Base-by-base conservation (phyloP, 1,140 invertebrate genomes). In the Vanessa tameamea region DNA sequence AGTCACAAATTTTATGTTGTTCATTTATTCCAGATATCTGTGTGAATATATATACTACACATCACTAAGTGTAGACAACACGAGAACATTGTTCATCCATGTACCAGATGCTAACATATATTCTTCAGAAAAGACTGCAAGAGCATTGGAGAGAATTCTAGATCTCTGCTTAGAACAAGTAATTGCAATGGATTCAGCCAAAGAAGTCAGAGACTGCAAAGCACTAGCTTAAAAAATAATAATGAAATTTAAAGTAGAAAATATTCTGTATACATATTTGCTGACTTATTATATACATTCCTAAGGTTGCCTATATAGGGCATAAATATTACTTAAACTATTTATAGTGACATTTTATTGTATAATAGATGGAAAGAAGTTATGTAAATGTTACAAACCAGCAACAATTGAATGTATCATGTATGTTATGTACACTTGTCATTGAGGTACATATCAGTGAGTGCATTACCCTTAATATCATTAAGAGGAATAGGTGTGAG, bases 21-120 rank as follows among this genome's bases (percentile, higher is more conserved):
- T 23, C 16, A 13, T 61, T 72, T 75, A 16, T 68, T 59, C 48
- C 80, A 95, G 94, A 85, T 96, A 94, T 83, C 84, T 96, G 0
- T 96, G 95, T 78, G 95, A 96, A 89, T 96, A 95, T 81, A 95
- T 94, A 72, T 96, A 94, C 90, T 96, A 95, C 87, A 94, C 94
- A 64, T 96, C 95, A 0, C 87, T 96, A 1, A 91, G 89, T 59
- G 89, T 94, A 64, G 87, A 95, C 81, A 87, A 86, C 48, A 84
- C 86, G 0, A 90, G 93, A 59, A 94, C 94, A 9, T 71, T 96
- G n/a, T 96, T 96, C 82, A 86, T 96, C 14, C 95, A 96, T 82
- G 95, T 96, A 3, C 95, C 95, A 9, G 93, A 94, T 68, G 82
- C 94, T 1, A 65, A 94, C 64, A 79, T 92, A 13, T 94, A 93